phyloP scores from a whole-genome alignment of 2,113 vertebrate genomes.

The Neogale vison region DNA sequence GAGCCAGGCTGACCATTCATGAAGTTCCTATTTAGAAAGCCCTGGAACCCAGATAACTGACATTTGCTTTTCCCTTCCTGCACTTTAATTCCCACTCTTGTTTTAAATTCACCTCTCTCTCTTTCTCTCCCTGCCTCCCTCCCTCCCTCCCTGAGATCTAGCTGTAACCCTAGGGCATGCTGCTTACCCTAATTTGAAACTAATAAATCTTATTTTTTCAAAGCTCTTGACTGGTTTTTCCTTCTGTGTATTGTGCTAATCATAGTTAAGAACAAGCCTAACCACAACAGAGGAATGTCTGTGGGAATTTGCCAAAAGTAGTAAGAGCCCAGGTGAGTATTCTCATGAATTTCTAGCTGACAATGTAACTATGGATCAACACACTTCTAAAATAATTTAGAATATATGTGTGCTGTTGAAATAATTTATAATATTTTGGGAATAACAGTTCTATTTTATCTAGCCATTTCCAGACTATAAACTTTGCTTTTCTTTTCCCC shows the following conservation, averaged over 20 bases:
- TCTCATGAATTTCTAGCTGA: neutral
- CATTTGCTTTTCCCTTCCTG: neutral
- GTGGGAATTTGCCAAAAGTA: neutral
- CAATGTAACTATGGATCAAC: neutral
- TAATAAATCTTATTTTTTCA: neutral
- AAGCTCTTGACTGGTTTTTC: neutral
- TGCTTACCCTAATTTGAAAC: no score
- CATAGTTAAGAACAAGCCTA: neutral
- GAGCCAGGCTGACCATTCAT: neutral
- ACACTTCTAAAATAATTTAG: neutral
- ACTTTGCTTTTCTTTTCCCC: accelerated
- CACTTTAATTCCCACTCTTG: neutral
- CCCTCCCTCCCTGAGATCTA: neutral
- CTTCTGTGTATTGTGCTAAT: neutral
- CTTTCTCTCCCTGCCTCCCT: neutral
- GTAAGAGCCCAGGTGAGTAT: neutral
- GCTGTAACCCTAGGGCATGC: neutral
- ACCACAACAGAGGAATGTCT: neutral
- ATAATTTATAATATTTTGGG: neutral
- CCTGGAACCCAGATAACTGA: neutral
- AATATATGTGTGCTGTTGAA: neutral
- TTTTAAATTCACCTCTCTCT: neutral
- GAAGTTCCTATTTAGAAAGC: neutral
- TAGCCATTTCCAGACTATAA: neutral
- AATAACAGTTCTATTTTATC: neutral